These are phyloP conservation scores for Oriolus oriolus DNA, from an alignment of 2,113 vertebrate genomes.

Conservation along the genomic window DNA sequence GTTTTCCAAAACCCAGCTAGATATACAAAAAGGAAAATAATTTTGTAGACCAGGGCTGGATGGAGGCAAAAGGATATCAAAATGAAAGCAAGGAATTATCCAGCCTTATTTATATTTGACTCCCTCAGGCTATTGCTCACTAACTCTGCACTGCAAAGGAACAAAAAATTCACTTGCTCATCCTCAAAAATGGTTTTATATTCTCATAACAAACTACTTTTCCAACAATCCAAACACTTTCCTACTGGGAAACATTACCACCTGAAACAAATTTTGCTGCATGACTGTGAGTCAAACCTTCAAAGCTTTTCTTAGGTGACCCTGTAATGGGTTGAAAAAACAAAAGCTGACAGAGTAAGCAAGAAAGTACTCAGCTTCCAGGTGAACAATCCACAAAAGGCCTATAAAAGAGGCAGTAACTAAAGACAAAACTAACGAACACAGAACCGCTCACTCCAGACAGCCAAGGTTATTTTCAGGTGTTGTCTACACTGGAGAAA, in stretches of 20 bases:
- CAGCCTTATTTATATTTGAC: background rate
- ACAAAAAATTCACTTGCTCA: constrained; percentile 4
- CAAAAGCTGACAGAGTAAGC: constrained; percentile 12
- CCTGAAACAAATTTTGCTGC: constrained; percentile 46
- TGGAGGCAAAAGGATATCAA: background rate
- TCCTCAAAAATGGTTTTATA: constrained; percentile 40
- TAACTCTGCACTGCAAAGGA: background rate
- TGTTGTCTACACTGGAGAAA: background rate
- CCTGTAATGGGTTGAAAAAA: constrained; percentile 1
- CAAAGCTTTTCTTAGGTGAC: constrained; percentile 40
- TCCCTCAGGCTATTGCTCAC: background rate
- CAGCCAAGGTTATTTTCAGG: background rate
- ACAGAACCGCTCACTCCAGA: background rate
- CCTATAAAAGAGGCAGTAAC: constrained; percentile 38
- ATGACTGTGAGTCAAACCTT: constrained; percentile 40
- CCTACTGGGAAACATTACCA: constrained; percentile 42
- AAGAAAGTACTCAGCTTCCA: constrained; percentile 36
- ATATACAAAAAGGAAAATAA: background rate
- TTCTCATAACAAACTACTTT: constrained; percentile 54
- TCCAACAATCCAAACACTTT: constrained; percentile 13
- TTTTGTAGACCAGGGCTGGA: background rate
- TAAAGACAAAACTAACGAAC: constrained; percentile 43
- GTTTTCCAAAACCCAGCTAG: background rate
- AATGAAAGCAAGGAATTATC: background rate
- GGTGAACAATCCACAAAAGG: constrained; percentile 40